Base-by-base conservation (phyloP, 2,113 vertebrate genomes). In the Sturnus vulgaris region DNA sequence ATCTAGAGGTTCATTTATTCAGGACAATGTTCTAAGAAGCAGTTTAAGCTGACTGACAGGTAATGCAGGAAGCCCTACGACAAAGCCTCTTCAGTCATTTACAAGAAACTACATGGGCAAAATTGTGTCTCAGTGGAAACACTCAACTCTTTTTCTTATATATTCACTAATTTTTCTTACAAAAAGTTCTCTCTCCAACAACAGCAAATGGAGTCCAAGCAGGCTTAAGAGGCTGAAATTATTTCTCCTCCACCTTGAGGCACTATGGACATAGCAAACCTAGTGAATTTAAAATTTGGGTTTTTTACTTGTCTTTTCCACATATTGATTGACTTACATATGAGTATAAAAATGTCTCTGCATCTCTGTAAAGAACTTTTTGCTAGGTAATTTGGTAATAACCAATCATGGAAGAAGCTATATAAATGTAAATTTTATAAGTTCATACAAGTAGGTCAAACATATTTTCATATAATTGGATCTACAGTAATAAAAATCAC, bases 31-130 rank as follows among this genome's bases (percentile, higher is more conserved):
- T 88, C 23, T 30, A 81, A 88, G 60, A 61, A 55, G 12, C 21
- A 63, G 9, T 59, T 80, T 60, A 80, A 82, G 20, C 11, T 83
- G 55, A 60, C 57, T 60, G 66, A 76, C n/a, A 49, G 37, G 61
- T 73, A 82, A 86, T 55, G 37, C 61, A 88, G 8, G 24, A 70
- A 91, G 25, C n/a, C 3, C 1, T 61, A 46, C 0, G 0, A 31
- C 22, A 85, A 91, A 92, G 9, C 20, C 46, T 76, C 66, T 70
- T 86, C 66, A 65, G 42, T 47, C 44, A 78, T 55, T 80, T 80
- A 57, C 81, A 65, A 44, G 8, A 72, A 39, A 78, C 24, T 47
- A 21, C 14, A 63, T 39, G 19, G 31, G 7, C 0, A 4, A 95
- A 88, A 47, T 4, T 50, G 4, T 5, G 1, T 79, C 27, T 71